Base-by-base conservation (phyloP, 2,888 invertebrate genomes). In the Scaptomyza tumidula region DNA sequence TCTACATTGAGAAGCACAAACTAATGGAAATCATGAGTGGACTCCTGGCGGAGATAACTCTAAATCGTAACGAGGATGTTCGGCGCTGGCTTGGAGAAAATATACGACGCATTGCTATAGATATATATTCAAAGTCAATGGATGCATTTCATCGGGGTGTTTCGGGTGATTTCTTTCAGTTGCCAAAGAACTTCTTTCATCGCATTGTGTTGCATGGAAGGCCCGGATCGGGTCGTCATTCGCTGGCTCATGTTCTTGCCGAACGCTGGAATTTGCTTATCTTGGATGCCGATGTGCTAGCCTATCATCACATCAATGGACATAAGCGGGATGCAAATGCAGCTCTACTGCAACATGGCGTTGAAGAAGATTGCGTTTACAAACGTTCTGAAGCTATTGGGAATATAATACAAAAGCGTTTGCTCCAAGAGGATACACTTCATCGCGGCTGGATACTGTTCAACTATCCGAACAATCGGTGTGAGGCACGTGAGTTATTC, bases 371-470 rank as follows among this genome's bases (percentile, higher is more conserved):
- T 11, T 73, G 80, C 3, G 75, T 86, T 0, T 69, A 67, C n/a
- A 75, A 77, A 1, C 83, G 88, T 6, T 82, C 89, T 0, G 50
- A 72, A 35, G 81, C 89, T 0, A 64, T 91, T 14, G 76, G 84
- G 0, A 77, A 89, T 14, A 70, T 90, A 0, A 70, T 92, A 35
- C 75, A 88, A 24, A 69, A 81, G n/a, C 83, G 92, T 39, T 54
- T 91, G 29, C 75, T 91, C 11, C 69, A 88, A 68, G 90, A 91
- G 3, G 94, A 94, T 72, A 93, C 94, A 69, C 72, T 94, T 13
- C 88, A 89, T 14, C 91, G 91, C n/a, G 95, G 95, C 6, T 95
- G 94, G 94, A 92, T 95, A 11, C 75, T 95, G 46, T 93, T 94
- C 13, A 94, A 93, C 16, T 94, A 93, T 87, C 94, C 94, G 0